These are phyloP conservation scores for Sterna hirundo DNA, from an alignment of 2,113 vertebrate genomes.

Conservation along the genomic window DNA sequence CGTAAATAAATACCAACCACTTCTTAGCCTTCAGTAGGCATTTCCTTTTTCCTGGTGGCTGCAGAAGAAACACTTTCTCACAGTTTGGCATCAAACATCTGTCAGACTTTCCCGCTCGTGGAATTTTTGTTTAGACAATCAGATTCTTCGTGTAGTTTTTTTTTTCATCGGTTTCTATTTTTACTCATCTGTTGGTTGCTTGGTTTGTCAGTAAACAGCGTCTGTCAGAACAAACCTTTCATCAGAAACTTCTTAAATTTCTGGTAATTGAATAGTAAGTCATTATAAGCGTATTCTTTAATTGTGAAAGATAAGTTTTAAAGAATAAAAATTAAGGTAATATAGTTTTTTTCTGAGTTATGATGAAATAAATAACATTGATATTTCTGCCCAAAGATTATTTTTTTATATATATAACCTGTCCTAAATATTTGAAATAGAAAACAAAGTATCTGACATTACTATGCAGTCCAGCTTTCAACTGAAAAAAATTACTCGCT, in stretches of 20 bases:
- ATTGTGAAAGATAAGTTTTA: not conserved
- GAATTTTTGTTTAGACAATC: conserved; percentile 40
- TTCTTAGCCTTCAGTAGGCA: conserved; percentile 57
- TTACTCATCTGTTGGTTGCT: not conserved
- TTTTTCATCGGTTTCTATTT: conserved; percentile 18
- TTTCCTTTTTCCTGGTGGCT: conserved; percentile 60
- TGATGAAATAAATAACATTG: not conserved
- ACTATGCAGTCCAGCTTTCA: not conserved
- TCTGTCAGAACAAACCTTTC: not conserved
- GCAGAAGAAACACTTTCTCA: conserved; percentile 56
- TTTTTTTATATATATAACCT: not conserved
- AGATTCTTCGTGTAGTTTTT: conserved; percentile 4
- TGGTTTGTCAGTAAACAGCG: not conserved
- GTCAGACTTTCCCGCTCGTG: conserved; percentile 17
- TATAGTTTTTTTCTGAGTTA: not conserved
- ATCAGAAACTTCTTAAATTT: not conserved
- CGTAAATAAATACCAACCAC: conserved; percentile 63
- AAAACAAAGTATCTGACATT: not conserved
- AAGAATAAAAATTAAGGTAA: not conserved
- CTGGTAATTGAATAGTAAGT: not conserved
- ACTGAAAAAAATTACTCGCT: not conserved
- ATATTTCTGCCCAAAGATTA: not conserved
- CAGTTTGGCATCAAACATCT: conserved; percentile 49
- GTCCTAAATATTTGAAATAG: not conserved
- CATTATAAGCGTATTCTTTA: not conserved